Conservation (phyloP, 2,797 vertebrate species). For the Scomberomorus guttatus region DNA sequence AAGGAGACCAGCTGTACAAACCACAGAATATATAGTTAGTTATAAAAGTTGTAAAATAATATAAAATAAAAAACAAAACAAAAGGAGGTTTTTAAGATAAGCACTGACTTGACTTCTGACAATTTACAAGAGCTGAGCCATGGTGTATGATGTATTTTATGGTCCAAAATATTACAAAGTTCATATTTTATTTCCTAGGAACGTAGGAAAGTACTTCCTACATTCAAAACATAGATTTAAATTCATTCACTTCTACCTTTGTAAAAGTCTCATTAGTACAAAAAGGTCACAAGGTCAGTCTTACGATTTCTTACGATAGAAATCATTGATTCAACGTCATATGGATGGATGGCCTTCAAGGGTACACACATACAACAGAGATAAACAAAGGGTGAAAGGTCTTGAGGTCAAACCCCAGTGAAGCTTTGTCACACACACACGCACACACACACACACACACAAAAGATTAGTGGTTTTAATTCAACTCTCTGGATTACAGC, state of each 20-base stretch:
- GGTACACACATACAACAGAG: slow-evolving; percentile 50
- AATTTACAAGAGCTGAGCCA: too few relatives aligned
- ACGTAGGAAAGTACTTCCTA: not conserved
- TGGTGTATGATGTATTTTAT: too few relatives aligned
- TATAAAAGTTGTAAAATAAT: not conserved
- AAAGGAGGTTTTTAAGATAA: not conserved
- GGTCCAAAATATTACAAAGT: not conserved
- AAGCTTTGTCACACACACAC: slow-evolving; percentile 48
- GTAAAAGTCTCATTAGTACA: not conserved
- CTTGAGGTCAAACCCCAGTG: slow-evolving; percentile 63
- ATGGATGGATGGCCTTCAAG: slow-evolving; percentile 38
- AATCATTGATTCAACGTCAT: slow-evolving; percentile 45
- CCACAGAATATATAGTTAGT: too few relatives aligned
- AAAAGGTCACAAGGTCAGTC: slow-evolving; percentile 16
- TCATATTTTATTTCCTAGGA: not conserved
- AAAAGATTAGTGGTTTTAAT: slow-evolving; percentile 68
- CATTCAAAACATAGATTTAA: not conserved
- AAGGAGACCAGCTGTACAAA: not conserved
- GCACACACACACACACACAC: slow-evolving; percentile 21
- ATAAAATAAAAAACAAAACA: not conserved
- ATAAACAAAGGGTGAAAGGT: slow-evolving; percentile 67
- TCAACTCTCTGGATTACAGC: slow-evolving; percentile 65
- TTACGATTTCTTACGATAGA: not conserved
- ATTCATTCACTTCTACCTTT: not conserved
- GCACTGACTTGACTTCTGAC: too few relatives aligned